phyloP scores from a whole-genome alignment of 92 coral and sea anemone species.

The Epizoanthus scotinus region DNA sequence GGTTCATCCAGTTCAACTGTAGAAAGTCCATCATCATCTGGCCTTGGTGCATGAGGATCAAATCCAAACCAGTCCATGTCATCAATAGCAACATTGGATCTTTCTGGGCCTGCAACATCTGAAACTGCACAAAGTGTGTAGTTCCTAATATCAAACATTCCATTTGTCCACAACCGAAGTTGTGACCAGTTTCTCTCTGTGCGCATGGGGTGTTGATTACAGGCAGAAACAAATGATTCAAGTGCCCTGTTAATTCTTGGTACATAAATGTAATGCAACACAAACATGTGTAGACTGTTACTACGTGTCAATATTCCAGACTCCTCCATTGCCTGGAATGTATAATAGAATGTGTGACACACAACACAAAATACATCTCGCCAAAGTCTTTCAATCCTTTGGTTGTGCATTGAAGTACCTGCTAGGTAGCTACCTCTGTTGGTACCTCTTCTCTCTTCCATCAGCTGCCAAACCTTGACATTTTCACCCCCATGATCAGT shows the following conservation, averaged over 20 bases:
- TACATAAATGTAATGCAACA: slow-evolving; percentile 34
- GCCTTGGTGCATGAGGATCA: slow-evolving; percentile 50
- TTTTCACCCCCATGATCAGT: slow-evolving; percentile 62
- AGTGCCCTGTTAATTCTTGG: slow-evolving; percentile 45
- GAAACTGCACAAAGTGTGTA: no score
- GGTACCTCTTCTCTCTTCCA: slow-evolving; percentile 47
- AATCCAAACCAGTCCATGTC: slow-evolving; percentile 47
- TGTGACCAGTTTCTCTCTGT: neutral
- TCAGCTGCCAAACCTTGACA: slow-evolving; percentile 37
- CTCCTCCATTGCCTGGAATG: slow-evolving; percentile 27
- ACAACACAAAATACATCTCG: slow-evolving; percentile 20
- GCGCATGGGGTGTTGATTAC: neutral
- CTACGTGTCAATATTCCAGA: neutral
- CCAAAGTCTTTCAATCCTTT: slow-evolving; percentile 34
- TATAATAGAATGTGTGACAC: slow-evolving; percentile 36
- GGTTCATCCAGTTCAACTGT: slow-evolving; percentile 45
- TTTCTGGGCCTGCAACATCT: no score
- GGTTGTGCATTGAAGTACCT: slow-evolving; percentile 47
- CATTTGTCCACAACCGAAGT: slow-evolving; percentile 2
- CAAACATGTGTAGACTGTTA: slow-evolving; percentile 23
- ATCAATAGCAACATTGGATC: slow-evolving; percentile 9
- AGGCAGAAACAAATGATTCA: neutral
- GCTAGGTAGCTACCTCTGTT: slow-evolving; percentile 50
- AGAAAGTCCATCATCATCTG: slow-evolving; percentile 45
- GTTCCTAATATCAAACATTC: slow-evolving; percentile 31